Base-by-base conservation (phyloP, 2,113 vertebrate genomes). In the Lasiurus cinereus region DNA sequence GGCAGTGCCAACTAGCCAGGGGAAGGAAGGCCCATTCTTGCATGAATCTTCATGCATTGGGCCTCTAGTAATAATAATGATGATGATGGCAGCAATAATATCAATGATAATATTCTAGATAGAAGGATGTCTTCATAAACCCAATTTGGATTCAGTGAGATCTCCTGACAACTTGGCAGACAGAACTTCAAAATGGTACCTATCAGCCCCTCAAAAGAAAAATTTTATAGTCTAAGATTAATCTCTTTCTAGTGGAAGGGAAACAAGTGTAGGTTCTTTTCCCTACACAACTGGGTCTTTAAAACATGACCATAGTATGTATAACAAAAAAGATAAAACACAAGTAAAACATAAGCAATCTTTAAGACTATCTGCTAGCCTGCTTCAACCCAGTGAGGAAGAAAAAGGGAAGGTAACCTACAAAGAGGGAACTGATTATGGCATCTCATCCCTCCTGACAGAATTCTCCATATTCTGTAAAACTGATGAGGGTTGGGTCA, bases 191-290 rank as follows among this genome's bases (percentile, higher is more conserved):
- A 64, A 64, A 70, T 24, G 29, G 43, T 88, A 62, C 8, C 13
- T 62, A 78, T 1, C 18, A 43, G 8, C 16, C 48, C 8, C 27
- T 22, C 9, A 12, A 67, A 66, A 73, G 56, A 43, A 62, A 62
- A 79, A n/a, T 48, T 78, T 21, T 39, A 50, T 29, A 85, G 39
- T 85, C 43, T 88, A 64, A 84, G 74, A 73, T 94, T 73, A 76
- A 74, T 56, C 67, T 50, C 48, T 24, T 59, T 19, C 16, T 6
- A 43, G 29, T 15, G 29, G 21, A 12, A 18, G 29, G 14, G 27
- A 79, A 67, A 36, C 67, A 95, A 74, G 79, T 66, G 8, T 39
- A 73, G 36, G 48, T 90, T 90, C 66, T 59, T 76, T 76, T 59
- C 14, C n/a, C 21, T 86, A 29, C 6, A 39, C 39, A 67, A 39